Percentiles rank a stretch among this genome's conserved stretches.
Conservation (phyloP, 2,888 invertebrate genomes). For the Carterocephalus palaemon region DNA sequence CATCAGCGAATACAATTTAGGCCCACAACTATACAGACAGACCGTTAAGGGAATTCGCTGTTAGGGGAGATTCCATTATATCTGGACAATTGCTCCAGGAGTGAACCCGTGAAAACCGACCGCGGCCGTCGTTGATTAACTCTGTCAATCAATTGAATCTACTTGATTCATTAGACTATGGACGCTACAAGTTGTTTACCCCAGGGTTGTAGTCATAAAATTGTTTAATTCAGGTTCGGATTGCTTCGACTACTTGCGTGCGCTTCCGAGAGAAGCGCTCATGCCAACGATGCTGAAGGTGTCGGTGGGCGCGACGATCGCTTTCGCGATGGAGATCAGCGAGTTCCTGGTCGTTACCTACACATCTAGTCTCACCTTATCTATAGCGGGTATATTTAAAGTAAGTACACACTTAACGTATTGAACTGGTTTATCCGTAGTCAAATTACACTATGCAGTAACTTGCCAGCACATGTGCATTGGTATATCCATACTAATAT, state of each 20-base stretch:
- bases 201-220: neutral
- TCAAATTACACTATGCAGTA: too few species aligned
- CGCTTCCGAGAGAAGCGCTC: constrained; percentile 53
- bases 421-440: too few species aligned
- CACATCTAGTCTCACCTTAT: constrained; percentile 97
- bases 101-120: neutral
- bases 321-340: constrained; percentile 95
- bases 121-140: neutral
- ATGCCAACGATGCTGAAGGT: constrained; percentile 78
- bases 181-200: neutral
- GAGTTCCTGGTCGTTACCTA: constrained; percentile 96
- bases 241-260: constrained; percentile 53
- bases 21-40: too few species aligned
- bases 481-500: too few species aligned
- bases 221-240: constrained; percentile 50
- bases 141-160: too few species aligned
- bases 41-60: too few species aligned
- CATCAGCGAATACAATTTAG: too few species aligned
- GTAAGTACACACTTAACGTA: constrained; percentile 72
- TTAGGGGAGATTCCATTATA: too few species aligned
- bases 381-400: constrained; percentile 98
- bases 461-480: too few species aligned
- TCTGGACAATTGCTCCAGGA: neutral
- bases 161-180: too few species aligned
- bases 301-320: constrained; percentile 88